Evolutionary conservation across 2,113 vertebrate species (phyloP), one percentile per base, ranked within the genome.

Genomic region (Perca fluviatilis): DNA sequence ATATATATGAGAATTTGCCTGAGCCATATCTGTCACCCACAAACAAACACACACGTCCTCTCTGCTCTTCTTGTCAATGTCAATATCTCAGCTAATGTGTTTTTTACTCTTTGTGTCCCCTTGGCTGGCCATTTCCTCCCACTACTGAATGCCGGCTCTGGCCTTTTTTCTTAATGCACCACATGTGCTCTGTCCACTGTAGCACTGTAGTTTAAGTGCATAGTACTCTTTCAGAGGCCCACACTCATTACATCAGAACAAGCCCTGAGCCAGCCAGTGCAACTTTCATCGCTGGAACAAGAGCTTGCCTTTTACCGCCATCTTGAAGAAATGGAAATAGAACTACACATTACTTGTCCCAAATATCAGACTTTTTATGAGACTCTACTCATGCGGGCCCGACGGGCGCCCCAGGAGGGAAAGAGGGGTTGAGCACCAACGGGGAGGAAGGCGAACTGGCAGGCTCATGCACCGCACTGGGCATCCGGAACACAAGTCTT

Each of bases 111-210:
- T 1, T 1, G 14, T 54, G 68, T 85, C 77, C 74, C 56, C 57
- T 64, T 47, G 8, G 46, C 43, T 43, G 50, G 36, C 47, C 65
- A 47, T 60, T 74, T 79, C 40, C 63, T n/a, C 63, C 57, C 47
- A 9, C 47, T 19, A n/a, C 69, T 54, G 19, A 63, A 67, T 10
- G 6, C 6, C n/a, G 58, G 62, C 67, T 49, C 56, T 43, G 58
- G 70, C 69, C 68, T 74, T 65, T 77, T 68, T 76, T 40, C 79
- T 77, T 86, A 84, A 86, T 86, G 86, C 79, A 67, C 56, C 23
- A 46, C 49, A 60, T 70, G 71, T 60, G 18, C 74, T 69, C 46
- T 3, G 43, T 74, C 19, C n/a, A 60, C 69, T 58, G 60, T 25
- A 16, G 66, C 23, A 3, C 50, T 25, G 61, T 25, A 58, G n/a